Percentiles rank a stretch among this genome's conserved stretches.
Conservation (phyloP, 2,888 invertebrate genomes). For the Unio delphinus region DNA sequence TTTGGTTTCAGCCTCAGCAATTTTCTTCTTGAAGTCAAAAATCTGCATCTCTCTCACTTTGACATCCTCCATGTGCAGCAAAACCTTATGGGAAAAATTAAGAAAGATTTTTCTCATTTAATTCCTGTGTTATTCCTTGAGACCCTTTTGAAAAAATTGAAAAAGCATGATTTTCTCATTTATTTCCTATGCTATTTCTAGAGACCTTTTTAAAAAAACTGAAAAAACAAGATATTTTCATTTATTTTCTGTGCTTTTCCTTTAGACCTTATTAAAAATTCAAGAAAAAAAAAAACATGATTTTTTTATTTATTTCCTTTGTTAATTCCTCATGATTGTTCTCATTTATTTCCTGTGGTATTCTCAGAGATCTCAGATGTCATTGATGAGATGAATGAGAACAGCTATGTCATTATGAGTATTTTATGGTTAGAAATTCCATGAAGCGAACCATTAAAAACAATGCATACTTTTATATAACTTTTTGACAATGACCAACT, state of each 20-base stretch:
- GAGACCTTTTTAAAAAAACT: no score
- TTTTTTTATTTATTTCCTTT: conserved; percentile 27
- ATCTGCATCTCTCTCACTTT: conserved; percentile 76
- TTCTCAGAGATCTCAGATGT: not conserved
- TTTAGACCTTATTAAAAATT: no score
- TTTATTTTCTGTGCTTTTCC: no score
- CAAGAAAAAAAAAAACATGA: not conserved
- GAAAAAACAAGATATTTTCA: not conserved
- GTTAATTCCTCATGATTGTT: not conserved
- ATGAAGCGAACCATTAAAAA: no score
- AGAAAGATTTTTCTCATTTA: not conserved
- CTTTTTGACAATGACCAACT: no score
- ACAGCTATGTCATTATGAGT: no score
- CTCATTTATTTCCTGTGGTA: conserved; percentile 29
- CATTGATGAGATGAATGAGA: no score
- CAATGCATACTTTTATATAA: no score
- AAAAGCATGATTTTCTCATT: not conserved
- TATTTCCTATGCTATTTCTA: not conserved
- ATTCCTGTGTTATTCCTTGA: conserved; percentile 28
- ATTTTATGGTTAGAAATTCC: no score
- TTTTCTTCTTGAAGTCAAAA: conserved; percentile 80
- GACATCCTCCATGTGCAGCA: conserved; percentile 70
- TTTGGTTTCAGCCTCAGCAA: conserved; percentile 77
- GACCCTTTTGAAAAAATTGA: not conserved
- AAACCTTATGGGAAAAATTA: conserved; percentile 55